phyloP scores from a whole-genome alignment of 2,113 vertebrate genomes.

The Gadus macrocephalus region DNA sequence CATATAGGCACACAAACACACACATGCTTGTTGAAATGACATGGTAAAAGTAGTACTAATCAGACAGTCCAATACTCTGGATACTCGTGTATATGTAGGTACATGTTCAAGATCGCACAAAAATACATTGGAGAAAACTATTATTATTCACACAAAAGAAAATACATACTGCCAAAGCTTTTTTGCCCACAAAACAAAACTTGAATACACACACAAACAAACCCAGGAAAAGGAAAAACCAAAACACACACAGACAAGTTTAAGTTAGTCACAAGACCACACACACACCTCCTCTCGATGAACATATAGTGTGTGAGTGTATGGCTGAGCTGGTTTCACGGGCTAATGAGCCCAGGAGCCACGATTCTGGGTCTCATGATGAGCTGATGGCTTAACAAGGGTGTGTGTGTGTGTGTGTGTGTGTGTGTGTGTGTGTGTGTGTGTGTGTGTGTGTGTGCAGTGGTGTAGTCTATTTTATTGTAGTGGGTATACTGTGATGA shows the following conservation, averaged over 20 bases:
- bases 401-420: background rate
- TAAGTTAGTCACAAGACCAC: background rate
- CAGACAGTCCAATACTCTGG: no score
- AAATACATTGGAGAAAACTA: background rate
- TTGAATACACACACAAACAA: background rate
- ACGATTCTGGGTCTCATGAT: no score
- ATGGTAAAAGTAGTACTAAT: no score
- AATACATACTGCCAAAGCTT: background rate
- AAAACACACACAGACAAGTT: no score
- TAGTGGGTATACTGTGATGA: no score
- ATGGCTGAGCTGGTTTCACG: no score
- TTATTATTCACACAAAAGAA: background rate
- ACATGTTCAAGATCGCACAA: background rate
- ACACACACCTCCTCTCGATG: background rate
- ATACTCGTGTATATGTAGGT: no score
- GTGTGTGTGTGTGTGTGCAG: background rate
- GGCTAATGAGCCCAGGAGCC: no score
- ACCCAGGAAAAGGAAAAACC: no score
- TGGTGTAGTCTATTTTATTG: no score
- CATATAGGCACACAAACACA: slow-evolving; percentile 2
- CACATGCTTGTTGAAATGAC: background rate
- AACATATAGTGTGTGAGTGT: background rate
- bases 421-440: slow-evolving; percentile 1
- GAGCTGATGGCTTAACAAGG: no score
- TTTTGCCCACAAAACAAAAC: background rate